These are phyloP conservation scores for Archegozetes longisetosus DNA, from an alignment of 1,140 invertebrate species.

Conservation along the genomic window DNA sequence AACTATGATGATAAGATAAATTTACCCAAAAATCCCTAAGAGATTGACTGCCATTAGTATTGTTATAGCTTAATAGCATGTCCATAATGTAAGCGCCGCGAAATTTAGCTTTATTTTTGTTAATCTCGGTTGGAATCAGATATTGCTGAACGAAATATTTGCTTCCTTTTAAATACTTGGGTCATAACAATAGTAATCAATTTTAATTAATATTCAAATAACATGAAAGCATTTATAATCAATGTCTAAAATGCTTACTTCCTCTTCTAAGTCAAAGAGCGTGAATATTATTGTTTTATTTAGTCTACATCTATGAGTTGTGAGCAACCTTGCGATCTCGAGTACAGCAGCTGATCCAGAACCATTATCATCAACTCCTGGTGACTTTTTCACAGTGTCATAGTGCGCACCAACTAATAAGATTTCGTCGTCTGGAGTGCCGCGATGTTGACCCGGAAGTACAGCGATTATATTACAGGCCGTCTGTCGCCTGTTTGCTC, in stretches of 20 bases:
- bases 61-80: conserved; percentile 30
- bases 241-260: conserved; percentile 17
- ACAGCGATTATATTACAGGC: conserved; percentile 31
- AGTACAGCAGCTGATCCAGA: conserved; percentile 31
- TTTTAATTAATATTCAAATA: conserved; percentile 13
- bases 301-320: conserved; percentile 25
- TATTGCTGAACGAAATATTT: conserved; percentile 31
- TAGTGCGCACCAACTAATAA: conserved; percentile 32
- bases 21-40: conserved; percentile 15
- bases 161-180: conserved; percentile 28
- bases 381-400: conserved; percentile 26
- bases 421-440: conserved; percentile 27
- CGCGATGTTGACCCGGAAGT: conserved; percentile 25
- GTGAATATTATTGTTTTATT: conserved; percentile 32
- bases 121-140: conserved; percentile 23
- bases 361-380: conserved; percentile 32
- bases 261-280: conserved; percentile 33
- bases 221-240: background rate
- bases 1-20: background rate
- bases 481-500: conserved; percentile 1
- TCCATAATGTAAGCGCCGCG: conserved; percentile 33
- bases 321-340: conserved; percentile 28
- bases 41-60: conserved; percentile 16
- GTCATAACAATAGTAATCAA: too few species aligned
- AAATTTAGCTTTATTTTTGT: conserved; percentile 11